Evolutionary conservation across 2,888 invertebrate genomes (phyloP), one percentile per base, ranked within the genome.

Genomic region (Drepana falcataria): DNA sequence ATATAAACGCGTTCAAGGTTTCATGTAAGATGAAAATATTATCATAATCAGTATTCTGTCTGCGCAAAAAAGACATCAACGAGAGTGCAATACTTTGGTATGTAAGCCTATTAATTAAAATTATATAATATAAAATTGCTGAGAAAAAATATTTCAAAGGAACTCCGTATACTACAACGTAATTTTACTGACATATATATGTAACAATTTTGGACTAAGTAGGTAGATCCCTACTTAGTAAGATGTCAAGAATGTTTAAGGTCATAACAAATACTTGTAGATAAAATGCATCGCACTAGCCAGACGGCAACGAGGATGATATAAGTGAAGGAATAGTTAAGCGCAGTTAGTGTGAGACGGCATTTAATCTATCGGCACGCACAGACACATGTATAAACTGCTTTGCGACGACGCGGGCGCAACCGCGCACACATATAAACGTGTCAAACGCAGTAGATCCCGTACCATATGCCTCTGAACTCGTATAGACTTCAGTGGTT

Each of bases 301-400:
- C 44, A 44, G 44, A 44, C 44, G 9, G 44, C 44, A 44, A 44
- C 9, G 44, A 44, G 44, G 44, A 44, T 44, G 44, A 44, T 44
- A 44, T 44, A 9, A 44, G 44, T 44, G 44, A 51, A 40, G 51
- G 40, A 51, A 51, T 51, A 51, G 51, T 49, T 40, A 40, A 34
- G 51, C 51, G 40, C 40, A 51, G 34, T 49, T 54, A 54, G 51
- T 69, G 66, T 66, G 71, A 71, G 69, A 62, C 69, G 64, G 67
- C 68, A 68, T 73, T 79, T 75, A 79, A 77, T 80, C 76, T 81
- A 76, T 79, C 79, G 74, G 66, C 69, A 68, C 68, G 60, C 60
- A 71, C 70, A 48, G 66, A 74, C 72, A 78, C 77, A 76, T 66
- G 49, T 52, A 61, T 52, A 55, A 68, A 66, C 66, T 68, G 69